Conservation (phyloP, 92 coral and sea anemone genomes). For the Porites divaricata region DNA sequence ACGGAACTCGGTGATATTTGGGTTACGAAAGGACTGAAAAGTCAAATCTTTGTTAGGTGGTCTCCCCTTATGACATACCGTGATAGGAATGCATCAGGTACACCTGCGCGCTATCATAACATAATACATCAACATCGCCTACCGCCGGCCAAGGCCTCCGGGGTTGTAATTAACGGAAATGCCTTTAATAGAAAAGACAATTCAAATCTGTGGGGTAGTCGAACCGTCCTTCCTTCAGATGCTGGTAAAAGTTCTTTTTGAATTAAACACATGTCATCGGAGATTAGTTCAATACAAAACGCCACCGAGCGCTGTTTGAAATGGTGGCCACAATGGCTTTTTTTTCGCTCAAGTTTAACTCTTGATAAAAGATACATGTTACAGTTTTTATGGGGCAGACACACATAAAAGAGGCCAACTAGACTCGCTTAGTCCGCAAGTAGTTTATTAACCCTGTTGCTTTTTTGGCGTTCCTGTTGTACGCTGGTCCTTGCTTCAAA, state of each 20-base stretch:
- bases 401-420: no score
- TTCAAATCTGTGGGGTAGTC: background rate
- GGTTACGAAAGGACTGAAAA: no score
- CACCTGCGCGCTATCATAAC: no score
- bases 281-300: slow-evolving; percentile 1
- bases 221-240: background rate
- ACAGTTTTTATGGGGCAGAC: background rate
- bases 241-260: background rate
- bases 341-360: background rate
- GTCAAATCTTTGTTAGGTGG: no score
- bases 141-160: background rate
- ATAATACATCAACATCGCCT: background rate
- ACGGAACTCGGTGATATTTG: no score
- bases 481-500: no score
- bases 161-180: slow-evolving; percentile 12
- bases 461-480: no score
- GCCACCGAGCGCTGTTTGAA: slow-evolving; percentile 12
- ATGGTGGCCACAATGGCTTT: background rate
- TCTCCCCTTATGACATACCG: no score
- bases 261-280: slow-evolving; percentile 20
- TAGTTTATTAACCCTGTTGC: no score
- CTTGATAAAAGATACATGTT: background rate
- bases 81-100: no score
- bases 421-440: no score
- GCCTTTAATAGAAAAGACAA: background rate